Evolutionary conservation across 2,797 vertebrate species (phyloP), one percentile per base, ranked within the genome.

Genomic region (Macrochelys suwanniensis): DNA sequence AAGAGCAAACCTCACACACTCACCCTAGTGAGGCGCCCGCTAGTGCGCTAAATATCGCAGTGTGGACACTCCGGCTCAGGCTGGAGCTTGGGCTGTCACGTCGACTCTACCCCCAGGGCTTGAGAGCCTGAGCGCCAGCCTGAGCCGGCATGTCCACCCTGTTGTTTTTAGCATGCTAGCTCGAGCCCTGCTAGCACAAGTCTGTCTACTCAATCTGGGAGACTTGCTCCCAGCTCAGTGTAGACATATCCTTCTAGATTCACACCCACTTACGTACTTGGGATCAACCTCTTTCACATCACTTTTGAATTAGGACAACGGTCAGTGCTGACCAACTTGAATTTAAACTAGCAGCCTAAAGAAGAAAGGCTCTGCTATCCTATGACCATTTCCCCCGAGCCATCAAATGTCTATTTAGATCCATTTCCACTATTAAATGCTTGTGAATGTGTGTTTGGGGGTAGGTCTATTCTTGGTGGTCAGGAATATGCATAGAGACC

Each of bases 351-450:
- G 61, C 61, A 65, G n/a, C 33, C 13, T 65, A 21, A 65, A 65
- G 59, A 16, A 16, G 61, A n/a, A 65, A 65, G 61, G 61, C 33
- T n/a, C 61, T 65, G 33, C 61, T n/a, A n/a, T n/a, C 61, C 61
- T 19, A 65, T n/a, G 17, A 65, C 33, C 33, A 19, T 65, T 61
- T 33, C 33, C 11, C 61, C 33, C 19, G 33, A 65, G 33, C 33
- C 33, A n/a, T 65, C 61, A n/a, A 65, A 65, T n/a, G n/a, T 65
- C 61, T 65, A 19, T n/a, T 65, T 65, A 65, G 33, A 16, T n/a
- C 16, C 71, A 88, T 82, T 96, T 94, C 50, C 86, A 45, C 68
- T 96, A 92, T 89, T 88, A 83, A 81, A 65, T 68, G 21, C 19
- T 26, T 23, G 5, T 33, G 7, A 21, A 16, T 23, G 2, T 49